Conservation (phyloP, 1,140 invertebrate genomes). For the Paralvinella palmiformis region DNA sequence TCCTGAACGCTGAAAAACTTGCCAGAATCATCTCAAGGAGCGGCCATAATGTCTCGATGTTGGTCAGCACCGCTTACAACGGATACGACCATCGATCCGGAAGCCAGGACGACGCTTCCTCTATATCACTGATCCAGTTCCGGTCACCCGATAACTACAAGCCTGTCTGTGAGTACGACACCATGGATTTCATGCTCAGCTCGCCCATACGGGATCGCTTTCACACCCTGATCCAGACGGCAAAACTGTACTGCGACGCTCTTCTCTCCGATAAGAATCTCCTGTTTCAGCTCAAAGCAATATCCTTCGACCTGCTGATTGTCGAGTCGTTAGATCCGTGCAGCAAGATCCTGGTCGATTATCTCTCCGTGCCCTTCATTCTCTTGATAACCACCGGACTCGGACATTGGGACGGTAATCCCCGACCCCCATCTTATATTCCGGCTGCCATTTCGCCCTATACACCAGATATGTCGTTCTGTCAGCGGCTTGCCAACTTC, state of each 20-base stretch:
- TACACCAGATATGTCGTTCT: conserved; percentile 12
- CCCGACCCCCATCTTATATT: conserved; percentile 15
- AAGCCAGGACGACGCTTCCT: neutral
- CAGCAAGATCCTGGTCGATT: conserved; percentile 15
- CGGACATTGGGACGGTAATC: conserved; percentile 13
- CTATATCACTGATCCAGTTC: neutral
- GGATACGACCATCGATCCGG: neutral
- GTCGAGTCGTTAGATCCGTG: conserved; percentile 15
- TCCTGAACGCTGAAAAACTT: conserved; percentile 14
- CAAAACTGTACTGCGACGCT: conserved; percentile 6
- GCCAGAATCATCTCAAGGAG: neutral
- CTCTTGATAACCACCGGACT: conserved; percentile 14
- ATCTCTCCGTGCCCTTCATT: conserved; percentile 14
- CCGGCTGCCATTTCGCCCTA: conserved; percentile 11
- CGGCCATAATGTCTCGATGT: conserved; percentile 8
- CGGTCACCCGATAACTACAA: neutral
- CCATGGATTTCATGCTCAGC: conserved; percentile 13
- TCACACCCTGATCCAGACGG: neutral
- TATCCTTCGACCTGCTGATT: conserved; percentile 12
- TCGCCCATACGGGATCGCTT: neutral
- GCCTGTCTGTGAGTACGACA: conserved; percentile 15
- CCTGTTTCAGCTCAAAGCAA: conserved; percentile 9
- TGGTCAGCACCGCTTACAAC: neutral
- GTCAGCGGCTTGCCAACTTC: conserved; percentile 10
- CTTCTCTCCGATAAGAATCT: conserved; percentile 7